Percentiles rank a stretch among this genome's conserved stretches.
phyloP scores from a whole-genome alignment of 2,113 vertebrate genomes.

The Suncus etruscus region DNA sequence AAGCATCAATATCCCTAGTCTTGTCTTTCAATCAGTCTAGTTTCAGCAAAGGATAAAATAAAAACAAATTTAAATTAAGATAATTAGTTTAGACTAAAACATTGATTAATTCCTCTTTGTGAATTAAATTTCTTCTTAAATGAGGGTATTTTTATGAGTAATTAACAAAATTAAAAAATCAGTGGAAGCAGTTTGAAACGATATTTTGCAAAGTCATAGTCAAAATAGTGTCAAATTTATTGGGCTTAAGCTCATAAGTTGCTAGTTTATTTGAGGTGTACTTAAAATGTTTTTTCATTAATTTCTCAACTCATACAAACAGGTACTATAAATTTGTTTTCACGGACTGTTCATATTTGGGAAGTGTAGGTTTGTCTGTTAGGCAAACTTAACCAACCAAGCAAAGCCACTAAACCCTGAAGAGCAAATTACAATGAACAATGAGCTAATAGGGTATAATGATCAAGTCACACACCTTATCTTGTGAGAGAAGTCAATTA shows the following conservation, averaged over 20 bases:
- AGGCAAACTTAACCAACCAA: constrained; percentile 61
- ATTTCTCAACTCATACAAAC: background rate
- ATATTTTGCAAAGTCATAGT: constrained; percentile 6
- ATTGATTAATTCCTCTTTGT: constrained; percentile 76
- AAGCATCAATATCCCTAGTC: constrained; percentile 56
- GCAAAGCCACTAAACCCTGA: constrained; percentile 53
- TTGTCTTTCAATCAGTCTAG: background rate
- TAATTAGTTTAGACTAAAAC: constrained; percentile 78
- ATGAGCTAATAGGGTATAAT: background rate
- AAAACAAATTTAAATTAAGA: constrained; percentile 66
- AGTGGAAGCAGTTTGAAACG: background rate
- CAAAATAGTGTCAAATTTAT: constrained; percentile 36
- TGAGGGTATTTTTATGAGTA: background rate
- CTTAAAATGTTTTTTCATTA: background rate
- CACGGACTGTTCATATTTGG: constrained; percentile 5
- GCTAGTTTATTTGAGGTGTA: background rate
- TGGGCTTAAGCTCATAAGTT: constrained; percentile 19
- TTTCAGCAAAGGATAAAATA: constrained; percentile 53
- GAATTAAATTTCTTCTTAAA: constrained; percentile 69
- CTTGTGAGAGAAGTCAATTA: constrained; percentile 30
- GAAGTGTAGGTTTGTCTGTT: constrained; percentile 27
- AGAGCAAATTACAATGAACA: constrained; percentile 60
- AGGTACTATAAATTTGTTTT: constrained; percentile 44
- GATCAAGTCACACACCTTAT: constrained; percentile 24
- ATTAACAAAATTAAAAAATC: background rate